Base-by-base conservation (phyloP, 2,888 invertebrate species). In the Scaptomyza flava region DNA sequence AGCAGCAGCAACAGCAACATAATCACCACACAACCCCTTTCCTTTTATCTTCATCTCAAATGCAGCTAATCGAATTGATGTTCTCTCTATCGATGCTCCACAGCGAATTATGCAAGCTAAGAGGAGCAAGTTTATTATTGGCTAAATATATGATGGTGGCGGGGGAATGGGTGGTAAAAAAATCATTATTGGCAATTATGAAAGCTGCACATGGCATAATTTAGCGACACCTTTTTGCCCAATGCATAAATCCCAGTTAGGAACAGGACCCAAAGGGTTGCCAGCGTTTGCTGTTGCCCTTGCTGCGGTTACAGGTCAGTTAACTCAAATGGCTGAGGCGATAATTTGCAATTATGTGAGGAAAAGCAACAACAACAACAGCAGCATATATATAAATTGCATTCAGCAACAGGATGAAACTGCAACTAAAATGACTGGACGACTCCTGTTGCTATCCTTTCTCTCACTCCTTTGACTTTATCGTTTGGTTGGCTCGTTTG, bases 261-360 rank as follows among this genome's bases (percentile, higher is more conserved):
- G 9, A 23, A 38, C 51, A 48, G 58, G 31, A 17, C 34, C 36
- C 34, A 14, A 52, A 38, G 38, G 67, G 45, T 41, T 27, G 63
- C 33, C 11, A 12, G 2, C 23, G 12, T 12, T 43, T 8, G n/a
- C 54, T 9, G 33, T 7, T 17, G 23, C 52, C 9, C 11, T 14
- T 42, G 54, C 20, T 67, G 51, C 41, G 73, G 73, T 72, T 46
- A 67, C 53, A 53, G 85, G 74, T 72, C 68, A 77, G 59, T 79
- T 71, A 79, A 79, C 79, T 67, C 69, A 80, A 80, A 81, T 86
- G 83, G 63, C 52, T 73, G 78, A 53, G 61, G 82, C 80, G 81
- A 81, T 81, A 81, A 81, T 81, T 87, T 70, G 87, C 82, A 81
- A 81, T 87, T 81, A 63, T 85, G 87, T 79, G 87, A 68, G 34